Base-by-base conservation (phyloP, 2,797 vertebrate genomes). In the Tapirus indicus region DNA sequence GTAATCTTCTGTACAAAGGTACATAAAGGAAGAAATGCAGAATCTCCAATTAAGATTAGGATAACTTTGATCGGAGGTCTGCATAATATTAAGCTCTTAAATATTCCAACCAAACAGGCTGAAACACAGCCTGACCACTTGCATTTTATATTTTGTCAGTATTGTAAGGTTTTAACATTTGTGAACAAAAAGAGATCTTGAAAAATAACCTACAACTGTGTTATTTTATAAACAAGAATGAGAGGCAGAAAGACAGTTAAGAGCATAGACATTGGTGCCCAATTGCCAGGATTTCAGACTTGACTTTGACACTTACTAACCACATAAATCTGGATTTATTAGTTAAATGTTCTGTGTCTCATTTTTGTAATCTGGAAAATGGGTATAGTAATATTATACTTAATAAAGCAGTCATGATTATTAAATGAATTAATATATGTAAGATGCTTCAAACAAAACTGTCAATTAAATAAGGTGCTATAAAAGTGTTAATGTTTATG, bases 321-420 rank as follows among this genome's bases (percentile, higher is more conserved):
- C 10, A 18, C 5, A 20, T 66, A 68, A 83, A 54, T 89, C 10
- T 84, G n/a, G 14, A 54, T 74, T 68, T 74, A 56, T 78, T 38
- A 58, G 60, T 79, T 66, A 62, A 79, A 1, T 87, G 2, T 0
- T 47, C 18, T 68, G 1, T 52, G n/a, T 35, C 32, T 87, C 20
- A 47, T 20, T 88, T 91, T 77, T 83, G 49, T 44, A 89, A 80
- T 87, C 41, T 79, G 23, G 18, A 95, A 86, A 91, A 56, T 62
- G 44, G 29, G 10, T 38, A 32, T 0, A 78, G 20, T 56, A 75
- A 29, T 35, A 56, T 66, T 32, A 89, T 41, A 13, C 21, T 66
- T 74, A 88, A 69, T n/a, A 82, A 93, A 97, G 41, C 18, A 62
- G 4, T 79, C 2, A 38, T 72, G 10, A 44, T 78, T 62, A 58